Evolutionary conservation across 2,113 vertebrate species (phyloP).

Genomic region (Panthera leo): DNA sequence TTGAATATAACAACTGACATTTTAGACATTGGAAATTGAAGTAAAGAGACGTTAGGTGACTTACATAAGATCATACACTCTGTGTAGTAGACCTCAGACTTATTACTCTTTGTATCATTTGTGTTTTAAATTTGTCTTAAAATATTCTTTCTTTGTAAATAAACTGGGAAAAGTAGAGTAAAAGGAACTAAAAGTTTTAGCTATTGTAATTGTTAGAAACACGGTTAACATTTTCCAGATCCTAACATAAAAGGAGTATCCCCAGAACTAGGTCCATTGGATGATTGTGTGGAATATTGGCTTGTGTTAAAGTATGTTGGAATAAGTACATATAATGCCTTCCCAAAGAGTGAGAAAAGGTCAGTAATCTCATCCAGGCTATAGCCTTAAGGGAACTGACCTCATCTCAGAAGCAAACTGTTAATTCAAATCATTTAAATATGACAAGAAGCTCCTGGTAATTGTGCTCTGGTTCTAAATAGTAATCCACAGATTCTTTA

Average conservation of each 20-base stretch:
- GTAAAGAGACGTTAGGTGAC: slow-evolving; percentile 28
- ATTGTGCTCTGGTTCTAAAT: slow-evolving; percentile 58
- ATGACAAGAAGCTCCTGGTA: slow-evolving; percentile 10
- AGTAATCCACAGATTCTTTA: slow-evolving; percentile 56
- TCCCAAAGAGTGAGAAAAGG: slow-evolving; percentile 11
- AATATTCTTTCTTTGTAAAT: slow-evolving; percentile 47
- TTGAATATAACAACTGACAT: not conserved
- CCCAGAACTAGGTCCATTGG: not conserved
- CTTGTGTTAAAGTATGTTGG: not conserved
- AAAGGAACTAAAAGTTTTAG: slow-evolving; percentile 32
- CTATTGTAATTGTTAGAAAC: slow-evolving; percentile 38
- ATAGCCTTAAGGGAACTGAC: not conserved
- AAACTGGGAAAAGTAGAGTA: slow-evolving; percentile 12
- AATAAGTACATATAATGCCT: not conserved
- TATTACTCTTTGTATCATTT: not conserved
- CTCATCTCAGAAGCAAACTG: slow-evolving; percentile 47
- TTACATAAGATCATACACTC: not conserved
- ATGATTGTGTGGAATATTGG: not conserved
- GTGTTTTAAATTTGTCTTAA: slow-evolving; percentile 11
- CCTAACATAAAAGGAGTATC: not conserved
- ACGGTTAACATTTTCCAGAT: slow-evolving; percentile 38
- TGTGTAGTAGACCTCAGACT: not conserved
- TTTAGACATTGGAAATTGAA: slow-evolving; percentile 60
- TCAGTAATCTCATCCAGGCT: not conserved
- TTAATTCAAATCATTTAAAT: slow-evolving; percentile 29